phyloP scores from a whole-genome alignment of 2,113 vertebrate species.

The Larimichthys crocea region DNA sequence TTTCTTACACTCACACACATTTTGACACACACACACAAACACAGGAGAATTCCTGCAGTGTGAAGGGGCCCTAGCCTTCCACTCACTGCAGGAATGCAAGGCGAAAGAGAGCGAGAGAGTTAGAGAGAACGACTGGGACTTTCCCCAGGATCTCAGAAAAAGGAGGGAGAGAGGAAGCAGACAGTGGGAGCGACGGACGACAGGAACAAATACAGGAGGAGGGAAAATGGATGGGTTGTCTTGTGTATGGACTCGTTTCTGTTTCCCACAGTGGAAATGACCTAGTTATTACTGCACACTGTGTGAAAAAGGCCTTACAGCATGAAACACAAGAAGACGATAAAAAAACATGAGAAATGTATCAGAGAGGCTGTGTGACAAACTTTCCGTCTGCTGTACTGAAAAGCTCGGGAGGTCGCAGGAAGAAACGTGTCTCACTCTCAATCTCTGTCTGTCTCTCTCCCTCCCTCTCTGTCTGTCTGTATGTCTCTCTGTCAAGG shows the following conservation, averaged over 20 bases:
- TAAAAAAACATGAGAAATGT: slow-evolving; percentile 44
- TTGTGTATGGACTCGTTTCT: slow-evolving; percentile 62
- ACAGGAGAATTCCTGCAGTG: slow-evolving; percentile 55
- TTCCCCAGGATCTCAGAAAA: slow-evolving; percentile 78
- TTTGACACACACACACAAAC: slow-evolving; percentile 49
- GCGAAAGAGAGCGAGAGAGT: slow-evolving; percentile 12
- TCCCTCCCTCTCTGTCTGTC: slow-evolving; percentile 17
- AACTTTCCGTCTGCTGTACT: slow-evolving; percentile 4
- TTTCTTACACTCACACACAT: slow-evolving; percentile 54
- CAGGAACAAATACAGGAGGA: slow-evolving; percentile 82
- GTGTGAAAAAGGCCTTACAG: slow-evolving; percentile 44
- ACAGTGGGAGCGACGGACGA: slow-evolving; percentile 78
- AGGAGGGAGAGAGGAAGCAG: slow-evolving; percentile 79
- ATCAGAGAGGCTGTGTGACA: slow-evolving; percentile 12
- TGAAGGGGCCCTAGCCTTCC: slow-evolving; percentile 51
- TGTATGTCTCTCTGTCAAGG: slow-evolving; percentile 52
- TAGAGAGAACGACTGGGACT: slow-evolving; percentile 68
- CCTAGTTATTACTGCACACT: slow-evolving; percentile 65
- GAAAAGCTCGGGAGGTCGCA: not conserved
- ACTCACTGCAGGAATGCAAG: slow-evolving; percentile 65
- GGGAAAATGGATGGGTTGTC: slow-evolving; percentile 78
- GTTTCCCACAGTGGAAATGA: slow-evolving; percentile 81
- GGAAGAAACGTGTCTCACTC: slow-evolving; percentile 13
- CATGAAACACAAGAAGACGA: slow-evolving; percentile 28
- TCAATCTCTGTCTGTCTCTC: not conserved